Base-by-base conservation (phyloP, 1,140 invertebrate genomes). In the Drosophila elegans region DNA sequence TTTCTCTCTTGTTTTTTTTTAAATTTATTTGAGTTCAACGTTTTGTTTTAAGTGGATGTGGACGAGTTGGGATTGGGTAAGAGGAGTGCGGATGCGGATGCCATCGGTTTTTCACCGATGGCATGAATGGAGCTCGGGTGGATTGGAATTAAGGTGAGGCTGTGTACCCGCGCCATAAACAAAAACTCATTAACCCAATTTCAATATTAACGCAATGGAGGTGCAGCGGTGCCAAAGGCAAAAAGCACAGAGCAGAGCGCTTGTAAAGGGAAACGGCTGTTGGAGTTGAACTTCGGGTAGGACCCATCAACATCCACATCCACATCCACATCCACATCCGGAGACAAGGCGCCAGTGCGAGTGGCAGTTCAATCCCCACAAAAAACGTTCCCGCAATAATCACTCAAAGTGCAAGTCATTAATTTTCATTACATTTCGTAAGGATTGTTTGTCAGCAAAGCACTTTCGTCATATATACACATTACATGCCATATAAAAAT, bases 101-200 rank as follows among this genome's bases (percentile, higher is more conserved):
- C 34, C n/a, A n/a, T n/a, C n/a, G n/a, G 51, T 21, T 45, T 56
- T 46, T 32, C 46, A 25, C 39, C 11, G 49, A 38, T 36, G 27
- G 4, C 12, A 4, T 6, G 42, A 11, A 13, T 29, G 64, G 38
- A 16, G 11, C 41, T 42, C 9, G 13, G 36, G 36, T 29, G 61
- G 12, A 16, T 67, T 36, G 36, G 36, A 46, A 36, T 68, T 54
- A 66, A 54, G 55, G 49, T 52, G 49, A 25, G 53, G 9, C 21
- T 57, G 27, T 61, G 56, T 62, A 44, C 49, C 55, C 54, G 64
- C 51, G 68, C 74, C 74, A 81, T 88, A 88, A 85, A 88, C 82
- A 85, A 88, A 85, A 85, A 88, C 82, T 88, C 83, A 86, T 85
- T 85, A 85, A 85, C 82, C 82, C 82, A 86, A 86, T 85, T 85